A percentile compares a stretch with the other conserved stretches of the same genome.
These are phyloP conservation scores for Hemitrygon akajei DNA, from an alignment of 2,797 vertebrate species.

Conservation along the genomic window DNA sequence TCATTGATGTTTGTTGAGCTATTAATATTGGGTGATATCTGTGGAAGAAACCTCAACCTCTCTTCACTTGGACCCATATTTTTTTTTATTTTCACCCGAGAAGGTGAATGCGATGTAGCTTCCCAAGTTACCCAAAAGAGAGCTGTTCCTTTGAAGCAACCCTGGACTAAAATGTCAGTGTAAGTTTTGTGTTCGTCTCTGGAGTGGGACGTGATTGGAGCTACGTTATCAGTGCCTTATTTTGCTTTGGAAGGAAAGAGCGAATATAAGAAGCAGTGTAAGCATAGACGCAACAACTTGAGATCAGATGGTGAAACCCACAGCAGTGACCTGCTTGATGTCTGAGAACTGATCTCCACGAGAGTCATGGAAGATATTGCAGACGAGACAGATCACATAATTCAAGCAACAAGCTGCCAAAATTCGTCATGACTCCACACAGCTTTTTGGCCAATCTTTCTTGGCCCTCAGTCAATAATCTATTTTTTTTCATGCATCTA, in stretches of 20 bases:
- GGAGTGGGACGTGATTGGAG: background rate
- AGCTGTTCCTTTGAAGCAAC: background rate
- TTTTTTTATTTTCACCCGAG: background rate
- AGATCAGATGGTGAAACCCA: background rate
- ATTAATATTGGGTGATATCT: background rate
- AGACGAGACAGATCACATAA: too few relatives aligned
- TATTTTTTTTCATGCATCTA: background rate
- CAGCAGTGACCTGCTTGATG: background rate
- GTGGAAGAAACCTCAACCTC: background rate
- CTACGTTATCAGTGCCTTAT: background rate
- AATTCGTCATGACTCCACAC: background rate
- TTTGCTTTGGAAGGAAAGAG: background rate
- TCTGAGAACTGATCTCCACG: background rate
- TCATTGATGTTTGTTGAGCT: background rate
- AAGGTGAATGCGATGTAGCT: too few relatives aligned
- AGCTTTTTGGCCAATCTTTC: background rate
- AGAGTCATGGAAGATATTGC: background rate
- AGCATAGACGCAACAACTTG: background rate
- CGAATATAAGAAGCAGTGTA: background rate
- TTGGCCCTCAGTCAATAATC: background rate
- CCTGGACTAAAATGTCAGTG: background rate
- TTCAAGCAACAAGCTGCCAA: background rate
- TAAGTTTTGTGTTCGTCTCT: background rate
- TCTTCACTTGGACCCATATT: too few relatives aligned
- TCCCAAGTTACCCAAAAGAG: background rate